Conservation (phyloP, 2,888 invertebrate genomes). For the Alcis repandata region DNA sequence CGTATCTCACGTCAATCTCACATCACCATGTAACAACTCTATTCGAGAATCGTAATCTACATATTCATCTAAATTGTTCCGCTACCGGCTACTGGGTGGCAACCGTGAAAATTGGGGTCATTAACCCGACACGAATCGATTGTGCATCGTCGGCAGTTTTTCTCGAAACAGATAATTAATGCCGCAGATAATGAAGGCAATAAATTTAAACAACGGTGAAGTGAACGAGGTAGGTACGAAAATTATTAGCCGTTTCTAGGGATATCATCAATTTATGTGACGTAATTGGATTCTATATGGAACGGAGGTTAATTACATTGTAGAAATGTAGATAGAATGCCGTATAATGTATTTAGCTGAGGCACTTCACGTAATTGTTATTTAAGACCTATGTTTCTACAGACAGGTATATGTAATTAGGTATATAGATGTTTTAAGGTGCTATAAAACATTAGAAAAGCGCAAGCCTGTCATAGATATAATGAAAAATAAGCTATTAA, state of each 20-base stretch:
- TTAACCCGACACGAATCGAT: conserved; percentile 31
- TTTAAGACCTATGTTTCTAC: too few species aligned
- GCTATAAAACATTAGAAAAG: too few species aligned
- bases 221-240: conserved; percentile 12
- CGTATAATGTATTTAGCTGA: too few species aligned
- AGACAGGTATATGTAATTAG: too few species aligned
- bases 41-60: conserved; percentile 12
- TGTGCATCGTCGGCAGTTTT: conserved; percentile 35
- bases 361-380: too few species aligned
- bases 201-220: conserved; percentile 20
- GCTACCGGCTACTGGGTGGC: conserved; percentile 18
- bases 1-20: conserved; percentile 5
- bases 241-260: not conserved
- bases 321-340: too few species aligned
- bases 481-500: too few species aligned
- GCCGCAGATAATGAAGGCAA: conserved; percentile 23
- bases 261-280: not conserved
- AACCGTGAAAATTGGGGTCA: conserved; percentile 15
- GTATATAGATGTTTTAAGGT: too few species aligned
- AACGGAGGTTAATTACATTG: too few species aligned
- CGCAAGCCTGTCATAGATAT: too few species aligned
- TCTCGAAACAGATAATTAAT: conserved; percentile 41
- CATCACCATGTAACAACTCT: conserved; percentile 14
- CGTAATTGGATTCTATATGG: not conserved
- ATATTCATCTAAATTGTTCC: conserved; percentile 23